Conservation (phyloP, 2,113 vertebrate species). For the human region GRCh38 chr7:142938501-142939000, state of each 20-base stretch:
- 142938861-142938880: neutral
- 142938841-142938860: neutral
- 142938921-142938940: neutral
- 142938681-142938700: neutral
- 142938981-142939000: neutral
- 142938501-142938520: neutral
- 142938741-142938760: neutral
- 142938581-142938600: neutral
- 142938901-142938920: neutral
- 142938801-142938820: neutral
- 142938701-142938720: neutral
- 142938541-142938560: neutral
- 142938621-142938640: neutral
- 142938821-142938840: neutral
- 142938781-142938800: neutral
- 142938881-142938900: neutral
- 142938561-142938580: neutral
- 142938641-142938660: neutral
- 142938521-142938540: neutral
- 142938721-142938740: neutral
- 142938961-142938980: no score
- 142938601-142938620: neutral
- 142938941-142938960: accelerated
- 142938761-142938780: neutral
- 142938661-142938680: neutral